Conservation (phyloP, 1,140 invertebrate genomes). For the Drosophila kepulauana region DNA sequence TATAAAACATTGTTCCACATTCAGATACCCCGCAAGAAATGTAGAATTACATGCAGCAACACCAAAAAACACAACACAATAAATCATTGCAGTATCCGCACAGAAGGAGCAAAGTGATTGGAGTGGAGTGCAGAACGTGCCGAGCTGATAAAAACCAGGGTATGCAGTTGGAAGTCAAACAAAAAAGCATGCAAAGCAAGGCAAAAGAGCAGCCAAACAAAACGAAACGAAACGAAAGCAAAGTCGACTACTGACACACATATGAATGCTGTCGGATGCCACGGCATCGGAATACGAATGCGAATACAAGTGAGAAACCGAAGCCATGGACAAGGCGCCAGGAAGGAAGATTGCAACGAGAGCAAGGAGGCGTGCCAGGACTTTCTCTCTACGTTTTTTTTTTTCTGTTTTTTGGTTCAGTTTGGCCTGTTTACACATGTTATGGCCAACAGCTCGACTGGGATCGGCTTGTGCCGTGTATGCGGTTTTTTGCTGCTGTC, state of each 20-base stretch:
- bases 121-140: too few relatives aligned
- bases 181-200: conserved; percentile 49
- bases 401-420: background rate
- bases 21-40: background rate
- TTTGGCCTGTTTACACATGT: conserved; percentile 74
- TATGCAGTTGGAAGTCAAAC: conserved; percentile 25
- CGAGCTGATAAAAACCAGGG: background rate
- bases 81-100: background rate
- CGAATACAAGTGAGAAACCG: background rate
- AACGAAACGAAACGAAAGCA: conserved; percentile 22
- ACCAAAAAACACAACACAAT: background rate
- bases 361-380: conserved; percentile 1
- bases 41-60: background rate
- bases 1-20: background rate
- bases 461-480: conserved; percentile 47
- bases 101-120: background rate
- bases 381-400: conserved; percentile 9
- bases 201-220: conserved; percentile 54
- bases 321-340: background rate
- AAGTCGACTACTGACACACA: conserved; percentile 74
- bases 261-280: conserved; percentile 54
- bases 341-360: background rate
- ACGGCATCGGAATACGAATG: conserved; percentile 18
- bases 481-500: conserved; percentile 58
- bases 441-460: conserved; percentile 59